phyloP scores from a whole-genome alignment of 2,888 invertebrate genomes.

The Gastrophysa polygoni region DNA sequence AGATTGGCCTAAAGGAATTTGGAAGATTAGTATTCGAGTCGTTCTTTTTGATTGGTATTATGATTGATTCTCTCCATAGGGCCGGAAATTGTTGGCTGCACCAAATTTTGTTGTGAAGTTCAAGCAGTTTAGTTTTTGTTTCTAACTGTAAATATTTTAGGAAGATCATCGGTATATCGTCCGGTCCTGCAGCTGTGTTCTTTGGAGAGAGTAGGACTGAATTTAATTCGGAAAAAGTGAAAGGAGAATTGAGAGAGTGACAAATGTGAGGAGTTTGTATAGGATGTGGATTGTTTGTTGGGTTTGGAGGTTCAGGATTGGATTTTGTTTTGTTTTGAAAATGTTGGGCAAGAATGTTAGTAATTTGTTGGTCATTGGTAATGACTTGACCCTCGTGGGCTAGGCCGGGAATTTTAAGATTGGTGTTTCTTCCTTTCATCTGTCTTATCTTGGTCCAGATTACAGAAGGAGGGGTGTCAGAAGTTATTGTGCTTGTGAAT shows the following conservation, averaged over 20 bases:
- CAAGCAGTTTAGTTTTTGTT: conserved; percentile 14
- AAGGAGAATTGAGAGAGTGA: too few relatives aligned
- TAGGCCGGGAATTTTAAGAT: not conserved
- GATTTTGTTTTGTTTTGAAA: too few relatives aligned
- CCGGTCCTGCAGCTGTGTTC: conserved; percentile 18
- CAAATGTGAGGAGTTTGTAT: not conserved
- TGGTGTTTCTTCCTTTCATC: not conserved
- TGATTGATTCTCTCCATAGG: conserved; percentile 5
- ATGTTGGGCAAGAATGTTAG: not conserved
- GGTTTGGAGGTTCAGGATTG: not conserved
- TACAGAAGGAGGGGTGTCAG: too few relatives aligned
- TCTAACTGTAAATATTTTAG: conserved; percentile 12
- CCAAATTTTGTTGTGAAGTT: conserved; percentile 21
- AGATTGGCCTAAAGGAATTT: too few relatives aligned
- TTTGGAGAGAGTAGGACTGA: conserved; percentile 8
- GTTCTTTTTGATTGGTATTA: too few relatives aligned
- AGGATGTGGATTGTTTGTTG: conserved; percentile 3
- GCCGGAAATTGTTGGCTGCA: conserved; percentile 14
- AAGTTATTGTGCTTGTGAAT: too few relatives aligned
- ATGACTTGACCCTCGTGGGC: not conserved
- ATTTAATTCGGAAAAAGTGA: conserved; percentile 4
- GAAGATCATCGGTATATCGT: conserved; percentile 17
- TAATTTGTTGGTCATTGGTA: not conserved
- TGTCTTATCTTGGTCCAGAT: too few relatives aligned
- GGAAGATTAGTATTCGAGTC: too few relatives aligned